A percentile compares a stretch with the other conserved stretches of the same genome.
These are phyloP conservation scores for Synergus gifuensis DNA, from an alignment of 2,888 invertebrate genomes.

Conservation along the genomic window DNA sequence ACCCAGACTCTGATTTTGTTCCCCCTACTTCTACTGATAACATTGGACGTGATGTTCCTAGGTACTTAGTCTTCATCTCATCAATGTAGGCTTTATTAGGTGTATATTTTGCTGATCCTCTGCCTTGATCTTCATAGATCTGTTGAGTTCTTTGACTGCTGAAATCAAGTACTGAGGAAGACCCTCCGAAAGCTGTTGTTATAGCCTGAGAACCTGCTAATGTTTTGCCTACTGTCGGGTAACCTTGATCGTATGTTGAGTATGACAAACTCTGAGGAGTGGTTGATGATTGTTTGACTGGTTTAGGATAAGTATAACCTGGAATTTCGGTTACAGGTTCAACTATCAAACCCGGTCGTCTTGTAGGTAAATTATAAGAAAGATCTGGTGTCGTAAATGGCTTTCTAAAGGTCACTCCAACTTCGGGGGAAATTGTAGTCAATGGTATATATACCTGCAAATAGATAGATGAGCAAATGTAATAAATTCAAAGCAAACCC, in stretches of 20 bases:
- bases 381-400: constrained; percentile 61
- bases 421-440: constrained; percentile 59
- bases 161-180: constrained; percentile 33
- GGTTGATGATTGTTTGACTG: constrained; percentile 53
- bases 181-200: constrained; percentile 47
- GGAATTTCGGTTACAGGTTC: constrained; percentile 40
- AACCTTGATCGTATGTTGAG: constrained; percentile 50
- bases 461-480: background rate
- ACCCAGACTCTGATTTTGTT: constrained; percentile 44
- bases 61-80: constrained; percentile 46
- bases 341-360: constrained; percentile 39
- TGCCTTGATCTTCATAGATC: constrained; percentile 58
- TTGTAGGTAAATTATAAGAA: constrained; percentile 52
- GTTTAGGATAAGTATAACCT: constrained; percentile 55
- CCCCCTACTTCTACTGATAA: constrained; percentile 42
- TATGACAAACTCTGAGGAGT: constrained; percentile 46
- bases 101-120: constrained; percentile 66
- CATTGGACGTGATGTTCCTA: constrained; percentile 44
- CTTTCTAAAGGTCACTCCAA: constrained; percentile 61
- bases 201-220: constrained; percentile 41
- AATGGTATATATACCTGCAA: constrained; percentile 58
- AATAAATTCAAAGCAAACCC: background rate
- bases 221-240: constrained; percentile 43
- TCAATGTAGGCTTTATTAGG: constrained; percentile 60
- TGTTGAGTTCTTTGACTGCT: background rate